These are phyloP conservation scores for Sebastes nivosus DNA, from an alignment of 2,797 vertebrate genomes.

Conservation along the genomic window DNA sequence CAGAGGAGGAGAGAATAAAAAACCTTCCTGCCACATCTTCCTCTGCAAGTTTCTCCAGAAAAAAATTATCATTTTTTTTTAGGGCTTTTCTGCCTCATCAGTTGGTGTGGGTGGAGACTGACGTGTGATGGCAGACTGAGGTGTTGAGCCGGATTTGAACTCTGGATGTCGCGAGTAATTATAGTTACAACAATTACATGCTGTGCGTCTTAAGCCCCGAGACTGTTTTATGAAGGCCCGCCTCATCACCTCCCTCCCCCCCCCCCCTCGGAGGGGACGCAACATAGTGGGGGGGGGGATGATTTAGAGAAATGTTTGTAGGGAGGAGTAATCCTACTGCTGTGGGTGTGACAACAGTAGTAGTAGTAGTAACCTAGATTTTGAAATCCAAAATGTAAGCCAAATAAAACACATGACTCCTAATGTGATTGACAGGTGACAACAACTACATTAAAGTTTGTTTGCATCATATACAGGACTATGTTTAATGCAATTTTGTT, in stretches of 20 bases:
- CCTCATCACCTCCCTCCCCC: too few relatives aligned
- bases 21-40: neutral
- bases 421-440: too few relatives aligned
- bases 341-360: conserved; percentile 12
- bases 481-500: neutral
- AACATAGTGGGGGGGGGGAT: conserved; percentile 28
- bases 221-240: conserved; percentile 10
- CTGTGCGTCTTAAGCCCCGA: conserved; percentile 37
- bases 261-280: neutral
- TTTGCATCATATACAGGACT: neutral
- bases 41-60: neutral
- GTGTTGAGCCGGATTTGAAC: conserved; percentile 61
- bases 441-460: too few relatives aligned
- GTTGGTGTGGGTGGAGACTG: conserved; percentile 45
- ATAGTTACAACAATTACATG: conserved; percentile 47
- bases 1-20: neutral
- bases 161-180: conserved; percentile 54
- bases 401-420: too few relatives aligned
- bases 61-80: neutral
- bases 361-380: neutral
- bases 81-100: conserved; percentile 28
- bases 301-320: conserved; percentile 24
- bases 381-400: neutral
- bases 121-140: conserved; percentile 42
- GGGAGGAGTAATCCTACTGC: neutral